Evolutionary conservation across 2,797 vertebrate species (phyloP), one percentile per base, ranked within the genome.

Genomic region (Clarias fuscus): DNA sequence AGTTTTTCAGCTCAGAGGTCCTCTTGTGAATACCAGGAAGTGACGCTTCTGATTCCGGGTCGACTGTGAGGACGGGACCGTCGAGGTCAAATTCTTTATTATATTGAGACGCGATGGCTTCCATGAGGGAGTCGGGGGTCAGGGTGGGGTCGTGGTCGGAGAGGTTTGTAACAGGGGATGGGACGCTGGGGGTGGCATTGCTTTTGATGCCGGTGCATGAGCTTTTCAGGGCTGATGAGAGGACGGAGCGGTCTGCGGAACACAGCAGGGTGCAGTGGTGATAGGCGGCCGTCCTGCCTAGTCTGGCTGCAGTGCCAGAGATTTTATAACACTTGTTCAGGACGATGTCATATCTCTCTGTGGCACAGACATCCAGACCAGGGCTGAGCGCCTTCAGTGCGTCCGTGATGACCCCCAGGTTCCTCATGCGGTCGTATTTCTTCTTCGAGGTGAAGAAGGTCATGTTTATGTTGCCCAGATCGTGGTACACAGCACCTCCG

Each of bases 201-300:
- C 96, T 99, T 37, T 89, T 94, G 90, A 99, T 94, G 8, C 96
- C 97, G 4, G 91, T 90, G 11, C 94, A 95, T 10, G 96, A 94
- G 65, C 96, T 97, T 84, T 92, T 94, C 7, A 99, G 94, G 70
- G 96, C 87, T 0, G 94, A 85, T 0, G 96, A 93, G 81, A 99
- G 92, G 86, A 96, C 17, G 11, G 91, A 83, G 79, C 92, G 92
- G 70, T 99, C 93, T 0, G 96, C 91, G 0, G 93, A 95, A 87
- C 97, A 97, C 0, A 99, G 92, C 84, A 99, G 91, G 0, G 98
- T 99, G 86, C 97, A 99, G 65, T 99, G 98, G 89, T 99, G 98
- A 91, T 99, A 99, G 14, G 97, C 96, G 5, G 93, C 89, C n/a
- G 91, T 95, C 88, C 96, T 94, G 88, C 98, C 97, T 84, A 99